A percentile compares a stretch with the other conserved stretches of the same genome.
Conservation (phyloP, 2,888 invertebrate genomes). For the Chrysolina americana region DNA sequence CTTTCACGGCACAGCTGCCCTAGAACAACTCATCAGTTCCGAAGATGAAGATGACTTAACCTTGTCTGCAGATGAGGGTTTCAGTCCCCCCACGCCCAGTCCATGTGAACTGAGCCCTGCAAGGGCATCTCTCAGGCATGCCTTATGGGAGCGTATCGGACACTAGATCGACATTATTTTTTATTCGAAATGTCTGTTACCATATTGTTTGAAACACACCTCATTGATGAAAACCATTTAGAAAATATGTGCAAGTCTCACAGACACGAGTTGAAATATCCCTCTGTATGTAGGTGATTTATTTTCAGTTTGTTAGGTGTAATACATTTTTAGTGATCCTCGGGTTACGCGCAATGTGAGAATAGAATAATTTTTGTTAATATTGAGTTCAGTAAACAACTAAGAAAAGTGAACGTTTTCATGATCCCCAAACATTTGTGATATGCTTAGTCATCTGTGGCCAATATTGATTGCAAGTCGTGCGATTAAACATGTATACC, state of each 20-base stretch:
- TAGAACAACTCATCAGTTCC: slow-evolving; percentile 66
- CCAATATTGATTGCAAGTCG: not conserved
- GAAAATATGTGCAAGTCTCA: slow-evolving; percentile 19
- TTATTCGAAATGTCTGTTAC: slow-evolving; percentile 37
- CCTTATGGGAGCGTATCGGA: slow-evolving; percentile 62
- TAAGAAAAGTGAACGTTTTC: slow-evolving; percentile 6
- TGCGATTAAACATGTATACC: not conserved
- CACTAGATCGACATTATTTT: slow-evolving; percentile 52
- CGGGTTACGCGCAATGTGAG: slow-evolving; percentile 1
- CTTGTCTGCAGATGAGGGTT: slow-evolving; percentile 68
- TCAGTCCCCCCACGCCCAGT: slow-evolving; percentile 69
- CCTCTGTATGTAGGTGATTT: slow-evolving; percentile 53
- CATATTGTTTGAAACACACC: slow-evolving; percentile 19
- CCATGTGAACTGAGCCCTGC: slow-evolving; percentile 67
- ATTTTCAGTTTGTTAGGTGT: slow-evolving; percentile 17
- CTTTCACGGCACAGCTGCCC: slow-evolving; percentile 69
- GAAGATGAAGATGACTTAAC: slow-evolving; percentile 68
- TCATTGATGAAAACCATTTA: slow-evolving; percentile 14
- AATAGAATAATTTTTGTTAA: slow-evolving; percentile 9
- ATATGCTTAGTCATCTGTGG: not conserved
- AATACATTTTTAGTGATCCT: not conserved
- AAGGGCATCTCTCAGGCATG: slow-evolving; percentile 61
- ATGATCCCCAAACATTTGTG: not conserved
- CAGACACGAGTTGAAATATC: slow-evolving; percentile 14
- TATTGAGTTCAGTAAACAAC: slow-evolving; percentile 1